Conservation (phyloP, 2,113 vertebrate species). For the Amphiprion ocellaris region DNA sequence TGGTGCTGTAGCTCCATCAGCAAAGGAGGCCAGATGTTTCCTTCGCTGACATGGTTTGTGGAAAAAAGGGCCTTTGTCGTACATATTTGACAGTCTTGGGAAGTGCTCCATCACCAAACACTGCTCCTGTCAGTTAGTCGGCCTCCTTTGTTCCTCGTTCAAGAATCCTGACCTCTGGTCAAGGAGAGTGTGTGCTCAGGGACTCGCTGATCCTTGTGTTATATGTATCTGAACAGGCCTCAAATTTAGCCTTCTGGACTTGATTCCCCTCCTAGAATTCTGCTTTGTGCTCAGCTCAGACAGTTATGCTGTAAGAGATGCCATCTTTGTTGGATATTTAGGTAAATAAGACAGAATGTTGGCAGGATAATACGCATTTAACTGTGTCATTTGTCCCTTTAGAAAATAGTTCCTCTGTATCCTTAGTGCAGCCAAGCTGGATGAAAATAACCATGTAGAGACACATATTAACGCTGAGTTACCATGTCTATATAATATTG, state of each 20-base stretch:
- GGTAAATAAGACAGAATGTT: constrained; percentile 17
- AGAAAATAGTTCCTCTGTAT: constrained; percentile 42
- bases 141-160: constrained; percentile 22
- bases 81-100: constrained; percentile 46
- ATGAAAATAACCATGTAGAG: constrained; percentile 7
- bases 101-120: constrained; percentile 46
- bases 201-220: constrained; percentile 75
- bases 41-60: constrained; percentile 5
- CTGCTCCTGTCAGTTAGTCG: constrained; percentile 36
- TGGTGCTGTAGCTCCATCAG: constrained; percentile 44
- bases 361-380: constrained; percentile 16
- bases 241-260: constrained; percentile 46
- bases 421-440: neutral
- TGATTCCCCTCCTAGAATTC: constrained; percentile 47
- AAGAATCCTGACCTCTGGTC: constrained; percentile 51
- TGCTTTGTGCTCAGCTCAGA: constrained; percentile 47
- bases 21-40: neutral
- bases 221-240: constrained; percentile 31
- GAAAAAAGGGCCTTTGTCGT: constrained; percentile 25
- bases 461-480: constrained; percentile 30
- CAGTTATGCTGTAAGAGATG: constrained; percentile 25
- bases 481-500: constrained; percentile 14
- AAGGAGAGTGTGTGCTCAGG: constrained; percentile 81
- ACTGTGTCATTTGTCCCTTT: neutral
- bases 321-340: constrained; percentile 36